These are phyloP conservation scores for Rhipidura dahli DNA, from an alignment of 2,113 vertebrate genomes.

Conservation along the genomic window DNA sequence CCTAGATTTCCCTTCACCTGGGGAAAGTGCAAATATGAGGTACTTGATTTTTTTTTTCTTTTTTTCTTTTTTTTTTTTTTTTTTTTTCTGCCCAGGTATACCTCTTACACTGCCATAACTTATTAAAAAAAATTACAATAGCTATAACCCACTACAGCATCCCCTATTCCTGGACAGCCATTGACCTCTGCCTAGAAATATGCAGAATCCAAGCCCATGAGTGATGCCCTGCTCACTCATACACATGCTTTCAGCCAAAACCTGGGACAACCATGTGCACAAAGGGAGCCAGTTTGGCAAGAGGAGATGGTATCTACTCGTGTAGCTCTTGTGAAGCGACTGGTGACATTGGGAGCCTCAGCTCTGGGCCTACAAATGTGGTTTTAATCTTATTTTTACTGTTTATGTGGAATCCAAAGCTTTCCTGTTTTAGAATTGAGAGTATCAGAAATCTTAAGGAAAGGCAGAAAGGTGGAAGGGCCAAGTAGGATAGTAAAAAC, in stretches of 20 bases:
- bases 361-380: fast-evolving
- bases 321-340: not conserved
- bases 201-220: not conserved
- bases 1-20: not conserved
- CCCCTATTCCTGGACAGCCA: not conserved
- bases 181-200: not conserved
- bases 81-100: not conserved
- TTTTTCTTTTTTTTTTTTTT: too few relatives aligned
- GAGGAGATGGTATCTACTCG: fast-evolving
- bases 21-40: not conserved
- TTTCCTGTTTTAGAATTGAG: not conserved
- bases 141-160: not conserved
- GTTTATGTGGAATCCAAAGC: not conserved
- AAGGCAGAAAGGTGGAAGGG: not conserved
- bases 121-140: not conserved
- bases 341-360: not conserved
- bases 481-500: not conserved
- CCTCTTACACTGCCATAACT: not conserved
- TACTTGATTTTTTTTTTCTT: too few relatives aligned
- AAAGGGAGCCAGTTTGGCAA: not conserved
- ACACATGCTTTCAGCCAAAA: not conserved
- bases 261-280: fast-evolving
- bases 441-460: not conserved
- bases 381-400: not conserved
- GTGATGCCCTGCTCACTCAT: not conserved